Evolutionary conservation across 2,888 invertebrate genomes (phyloP).

Genomic region (Ctenicera cuprea): DNA sequence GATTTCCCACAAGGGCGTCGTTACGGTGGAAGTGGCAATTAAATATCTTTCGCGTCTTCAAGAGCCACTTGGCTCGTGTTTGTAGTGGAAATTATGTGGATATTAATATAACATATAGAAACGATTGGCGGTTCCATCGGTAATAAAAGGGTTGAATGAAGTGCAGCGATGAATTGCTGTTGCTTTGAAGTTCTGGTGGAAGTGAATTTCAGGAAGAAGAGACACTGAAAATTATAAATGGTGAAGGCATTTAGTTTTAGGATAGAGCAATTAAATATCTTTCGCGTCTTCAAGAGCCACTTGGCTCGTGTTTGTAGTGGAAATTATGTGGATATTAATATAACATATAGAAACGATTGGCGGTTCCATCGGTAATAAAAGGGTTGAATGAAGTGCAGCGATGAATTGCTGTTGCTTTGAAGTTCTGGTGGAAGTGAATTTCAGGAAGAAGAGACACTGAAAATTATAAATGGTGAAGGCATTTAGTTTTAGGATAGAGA

Average conservation of each 20-base stretch:
- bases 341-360: not conserved
- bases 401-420: too few relatives aligned
- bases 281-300: slow-evolving; percentile 30
- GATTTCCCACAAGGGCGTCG: slow-evolving; percentile 43
- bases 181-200: too few relatives aligned
- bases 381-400: not conserved
- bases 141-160: not conserved
- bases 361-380: not conserved
- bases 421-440: too few relatives aligned
- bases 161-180: too few relatives aligned
- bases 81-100: slow-evolving; percentile 26
- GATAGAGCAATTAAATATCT: slow-evolving; percentile 46
- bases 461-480: too few relatives aligned
- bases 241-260: too few relatives aligned
- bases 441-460: too few relatives aligned
- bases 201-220: too few relatives aligned
- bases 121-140: not conserved
- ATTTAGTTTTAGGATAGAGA: too few relatives aligned
- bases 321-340: slow-evolving; percentile 33
- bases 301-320: slow-evolving; percentile 27
- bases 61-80: slow-evolving; percentile 33
- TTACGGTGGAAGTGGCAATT: slow-evolving; percentile 44
- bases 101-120: slow-evolving; percentile 18
- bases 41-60: slow-evolving; percentile 37
- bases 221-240: too few relatives aligned